A percentile compares a stretch with the other conserved stretches of the same genome.
Conservation (phyloP, 2,113 vertebrate species). For the Acanthochromis polyacanthus region DNA sequence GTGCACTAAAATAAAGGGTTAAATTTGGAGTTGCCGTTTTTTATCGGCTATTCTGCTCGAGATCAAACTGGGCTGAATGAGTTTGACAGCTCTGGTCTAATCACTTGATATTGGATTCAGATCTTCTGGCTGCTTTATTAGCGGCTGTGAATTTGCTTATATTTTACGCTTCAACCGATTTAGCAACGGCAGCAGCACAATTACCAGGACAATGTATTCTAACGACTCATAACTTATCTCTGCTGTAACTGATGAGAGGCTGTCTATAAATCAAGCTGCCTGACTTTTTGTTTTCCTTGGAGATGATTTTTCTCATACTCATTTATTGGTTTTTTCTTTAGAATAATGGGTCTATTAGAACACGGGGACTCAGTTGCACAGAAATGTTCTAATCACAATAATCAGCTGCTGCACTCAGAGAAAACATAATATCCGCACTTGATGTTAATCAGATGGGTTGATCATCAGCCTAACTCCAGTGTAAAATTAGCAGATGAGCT, state of each 20-base stretch:
- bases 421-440: conserved; percentile 21
- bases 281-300: conserved; percentile 22
- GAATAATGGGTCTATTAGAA: background rate
- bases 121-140: conserved; percentile 26
- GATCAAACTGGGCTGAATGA: too few relatives aligned
- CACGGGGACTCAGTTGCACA: background rate
- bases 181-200: conserved; percentile 5
- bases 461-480: background rate
- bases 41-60: too few relatives aligned
- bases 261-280: conserved; percentile 34
- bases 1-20: too few relatives aligned
- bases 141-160: background rate
- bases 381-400: conserved; percentile 9
- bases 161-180: background rate
- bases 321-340: background rate
- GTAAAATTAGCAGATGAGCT: conserved; percentile 12
- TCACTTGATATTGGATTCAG: conserved; percentile 8
- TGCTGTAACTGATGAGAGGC: conserved; percentile 22
- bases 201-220: background rate
- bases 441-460: conserved; percentile 18
- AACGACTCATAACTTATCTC: conserved; percentile 10
- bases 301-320: background rate
- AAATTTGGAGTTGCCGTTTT: too few relatives aligned
- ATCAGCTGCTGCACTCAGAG: background rate
- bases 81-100: background rate